A percentile compares a stretch with the other conserved stretches of the same genome.
phyloP scores from a whole-genome alignment of 64 coral and sea anemone species.

The Trachythela sp. region DNA sequence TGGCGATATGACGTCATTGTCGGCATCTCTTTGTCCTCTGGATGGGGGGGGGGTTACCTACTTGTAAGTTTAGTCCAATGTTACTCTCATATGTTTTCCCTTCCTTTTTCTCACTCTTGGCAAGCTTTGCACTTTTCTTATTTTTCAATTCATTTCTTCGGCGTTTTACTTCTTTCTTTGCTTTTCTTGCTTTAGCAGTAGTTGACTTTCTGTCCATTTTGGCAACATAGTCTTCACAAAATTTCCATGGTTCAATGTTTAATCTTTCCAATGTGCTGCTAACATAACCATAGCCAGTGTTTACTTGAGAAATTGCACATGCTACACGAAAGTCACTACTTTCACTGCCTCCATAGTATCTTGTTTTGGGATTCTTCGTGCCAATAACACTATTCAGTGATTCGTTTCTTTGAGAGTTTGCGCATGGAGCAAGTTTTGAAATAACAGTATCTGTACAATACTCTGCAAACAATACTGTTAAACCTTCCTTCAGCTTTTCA shows the following conservation, averaged over 20 bases:
- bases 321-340: too few relatives aligned
- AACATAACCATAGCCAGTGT: slow-evolving; percentile 13
- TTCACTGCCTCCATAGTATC: too few relatives aligned
- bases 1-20: too few relatives aligned
- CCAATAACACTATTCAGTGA: too few relatives aligned
- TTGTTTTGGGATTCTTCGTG: too few relatives aligned
- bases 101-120: neutral
- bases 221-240: neutral
- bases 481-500: neutral
- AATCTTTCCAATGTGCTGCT: neutral
- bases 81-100: too few relatives aligned
- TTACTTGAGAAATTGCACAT: too few relatives aligned
- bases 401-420: too few relatives aligned
- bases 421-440: too few relatives aligned
- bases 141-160: neutral
- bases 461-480: neutral
- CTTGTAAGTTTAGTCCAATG: neutral
- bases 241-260: neutral
- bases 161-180: neutral
- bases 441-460: neutral
- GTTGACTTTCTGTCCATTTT: neutral
- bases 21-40: too few relatives aligned
- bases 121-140: neutral
- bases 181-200: neutral
- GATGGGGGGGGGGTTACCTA: too few relatives aligned